Evolutionary conservation across 2,797 vertebrate species (phyloP).

Genomic region (Galaxias olidus): DNA sequence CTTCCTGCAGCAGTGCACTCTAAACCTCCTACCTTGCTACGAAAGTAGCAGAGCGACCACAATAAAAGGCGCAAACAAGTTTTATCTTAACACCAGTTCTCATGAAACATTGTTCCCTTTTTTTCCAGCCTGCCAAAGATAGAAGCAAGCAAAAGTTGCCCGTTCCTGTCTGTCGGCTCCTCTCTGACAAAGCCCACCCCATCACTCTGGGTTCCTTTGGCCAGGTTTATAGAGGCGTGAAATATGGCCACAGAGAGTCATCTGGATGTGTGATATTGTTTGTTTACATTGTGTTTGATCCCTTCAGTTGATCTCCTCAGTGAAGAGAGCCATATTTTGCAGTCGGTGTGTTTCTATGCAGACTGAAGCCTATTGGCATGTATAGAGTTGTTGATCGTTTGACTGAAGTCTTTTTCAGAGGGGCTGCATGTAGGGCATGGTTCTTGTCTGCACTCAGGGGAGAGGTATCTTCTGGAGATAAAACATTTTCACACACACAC

Average conservation of each 20-base stretch:
- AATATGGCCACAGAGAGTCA: conserved; percentile 2
- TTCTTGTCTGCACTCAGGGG: conserved; percentile 27
- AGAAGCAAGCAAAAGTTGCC: background rate
- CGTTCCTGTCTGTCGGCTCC: background rate
- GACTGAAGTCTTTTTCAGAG: conserved; percentile 20
- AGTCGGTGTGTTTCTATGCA: conserved; percentile 1
- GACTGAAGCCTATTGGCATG: conserved; percentile 14
- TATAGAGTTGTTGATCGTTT: conserved; percentile 5
- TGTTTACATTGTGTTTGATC: conserved; percentile 21
- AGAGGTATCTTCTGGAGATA: conserved; percentile 9
- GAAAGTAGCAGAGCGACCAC: conserved; percentile 59
- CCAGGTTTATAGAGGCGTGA: conserved; percentile 3
- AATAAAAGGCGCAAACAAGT: conserved; percentile 61
- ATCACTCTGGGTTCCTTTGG: background rate
- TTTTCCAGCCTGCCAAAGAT: conserved; percentile 15
- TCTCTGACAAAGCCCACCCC: background rate
- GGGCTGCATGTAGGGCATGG: conserved; percentile 25
- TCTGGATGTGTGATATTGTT: background rate
- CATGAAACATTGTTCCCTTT: conserved; percentile 49
- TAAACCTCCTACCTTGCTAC: conserved; percentile 51
- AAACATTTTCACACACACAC: background rate
- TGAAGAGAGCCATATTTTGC: background rate
- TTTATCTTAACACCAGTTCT: conserved; percentile 42
- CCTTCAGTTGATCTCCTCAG: background rate
- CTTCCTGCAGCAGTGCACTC: conserved; percentile 66